Percentiles rank a stretch among this genome's conserved stretches.
Evolutionary conservation across 2,888 invertebrate species (phyloP).

Genomic region (Disparrhopalites patrizii): DNA sequence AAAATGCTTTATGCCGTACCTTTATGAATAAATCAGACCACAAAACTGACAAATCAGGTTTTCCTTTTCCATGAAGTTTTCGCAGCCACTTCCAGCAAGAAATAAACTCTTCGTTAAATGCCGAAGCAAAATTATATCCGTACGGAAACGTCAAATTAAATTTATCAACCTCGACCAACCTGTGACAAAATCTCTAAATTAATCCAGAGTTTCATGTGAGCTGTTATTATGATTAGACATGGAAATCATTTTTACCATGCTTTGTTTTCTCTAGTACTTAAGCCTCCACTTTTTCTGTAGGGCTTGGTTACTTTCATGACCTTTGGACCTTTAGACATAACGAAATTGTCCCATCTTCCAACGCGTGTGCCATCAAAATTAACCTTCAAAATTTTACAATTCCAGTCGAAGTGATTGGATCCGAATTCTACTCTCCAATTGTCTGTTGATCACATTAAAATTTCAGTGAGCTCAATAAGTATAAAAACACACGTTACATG

Average conservation of each 20-base stretch:
- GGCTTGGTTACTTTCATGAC: slow-evolving; percentile 35
- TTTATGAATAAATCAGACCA: slow-evolving; percentile 79
- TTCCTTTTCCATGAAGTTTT: slow-evolving; percentile 69
- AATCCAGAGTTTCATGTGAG: neutral
- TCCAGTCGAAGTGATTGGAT: slow-evolving; percentile 43
- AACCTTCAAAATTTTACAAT: slow-evolving; percentile 33
- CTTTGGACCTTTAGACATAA: slow-evolving; percentile 38
- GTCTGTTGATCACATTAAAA: slow-evolving; percentile 30
- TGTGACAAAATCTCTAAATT: slow-evolving; percentile 55
- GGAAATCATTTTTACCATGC: slow-evolving; percentile 37
- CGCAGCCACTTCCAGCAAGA: slow-evolving; percentile 93
- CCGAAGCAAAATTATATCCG: slow-evolving; percentile 80
- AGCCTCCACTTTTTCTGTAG: slow-evolving; percentile 37
- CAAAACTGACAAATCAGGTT: slow-evolving; percentile 68
- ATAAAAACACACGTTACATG: neutral
- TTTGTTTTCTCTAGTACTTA: slow-evolving; percentile 39
- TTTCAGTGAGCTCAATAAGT: neutral
- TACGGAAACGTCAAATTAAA: slow-evolving; percentile 64
- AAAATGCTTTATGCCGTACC: slow-evolving; percentile 60
- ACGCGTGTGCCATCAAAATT: slow-evolving; percentile 43
- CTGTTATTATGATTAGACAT: neutral
- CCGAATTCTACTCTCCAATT: slow-evolving; percentile 43
- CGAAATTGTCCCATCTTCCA: slow-evolving; percentile 42
- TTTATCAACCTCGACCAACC: slow-evolving; percentile 53
- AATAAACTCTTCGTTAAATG: slow-evolving; percentile 83